A percentile compares a stretch with the other conserved stretches of the same genome.
Conservation (phyloP, 2,888 invertebrate species). For the Anaspis maculata region DNA sequence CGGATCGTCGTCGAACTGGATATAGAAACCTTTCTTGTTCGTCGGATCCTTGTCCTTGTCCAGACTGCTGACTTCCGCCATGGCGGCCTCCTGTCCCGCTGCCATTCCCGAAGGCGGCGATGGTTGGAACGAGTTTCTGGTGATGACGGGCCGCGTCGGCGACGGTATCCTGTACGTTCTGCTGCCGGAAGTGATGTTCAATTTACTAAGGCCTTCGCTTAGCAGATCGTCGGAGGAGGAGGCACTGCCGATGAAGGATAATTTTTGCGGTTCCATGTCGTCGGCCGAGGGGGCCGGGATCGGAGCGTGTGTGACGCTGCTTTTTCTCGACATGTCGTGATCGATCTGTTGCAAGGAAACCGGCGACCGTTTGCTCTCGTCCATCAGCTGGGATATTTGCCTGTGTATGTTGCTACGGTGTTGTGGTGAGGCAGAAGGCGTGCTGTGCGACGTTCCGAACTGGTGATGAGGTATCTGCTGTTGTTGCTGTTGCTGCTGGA, state of each 20-base stretch:
- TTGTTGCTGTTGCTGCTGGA: conserved; percentile 46
- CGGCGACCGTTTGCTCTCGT: conserved; percentile 37
- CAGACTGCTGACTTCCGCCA: conserved; percentile 43
- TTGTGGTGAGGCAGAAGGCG: conserved; percentile 56
- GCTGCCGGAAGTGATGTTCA: conserved; percentile 81
- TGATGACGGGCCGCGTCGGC: conserved; percentile 67
- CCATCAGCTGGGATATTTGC: conserved; percentile 46
- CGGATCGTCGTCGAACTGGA: conserved; percentile 83
- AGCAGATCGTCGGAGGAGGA: conserved; percentile 47
- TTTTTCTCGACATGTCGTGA: conserved; percentile 31
- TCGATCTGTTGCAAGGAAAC: conserved; percentile 48
- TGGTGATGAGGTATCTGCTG: conserved; percentile 47
- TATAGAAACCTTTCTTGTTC: conserved; percentile 82
- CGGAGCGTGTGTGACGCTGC: conserved; percentile 46
- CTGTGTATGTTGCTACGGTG: conserved; percentile 50
- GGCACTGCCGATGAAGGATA: conserved; percentile 83
- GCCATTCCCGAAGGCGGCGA: conserved; percentile 18
- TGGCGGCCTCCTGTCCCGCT: conserved; percentile 29
- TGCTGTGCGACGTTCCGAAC: conserved; percentile 43
- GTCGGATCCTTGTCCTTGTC: conserved; percentile 44
- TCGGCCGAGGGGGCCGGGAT: conserved; percentile 63
- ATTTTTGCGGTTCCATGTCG: conserved; percentile 90
- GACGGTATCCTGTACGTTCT: conserved; percentile 85
- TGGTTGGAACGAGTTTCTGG: conserved; percentile 63
- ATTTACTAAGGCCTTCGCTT: conserved; percentile 54